phyloP scores from a whole-genome alignment of 2,113 vertebrate species.

The Caranx melampygus region DNA sequence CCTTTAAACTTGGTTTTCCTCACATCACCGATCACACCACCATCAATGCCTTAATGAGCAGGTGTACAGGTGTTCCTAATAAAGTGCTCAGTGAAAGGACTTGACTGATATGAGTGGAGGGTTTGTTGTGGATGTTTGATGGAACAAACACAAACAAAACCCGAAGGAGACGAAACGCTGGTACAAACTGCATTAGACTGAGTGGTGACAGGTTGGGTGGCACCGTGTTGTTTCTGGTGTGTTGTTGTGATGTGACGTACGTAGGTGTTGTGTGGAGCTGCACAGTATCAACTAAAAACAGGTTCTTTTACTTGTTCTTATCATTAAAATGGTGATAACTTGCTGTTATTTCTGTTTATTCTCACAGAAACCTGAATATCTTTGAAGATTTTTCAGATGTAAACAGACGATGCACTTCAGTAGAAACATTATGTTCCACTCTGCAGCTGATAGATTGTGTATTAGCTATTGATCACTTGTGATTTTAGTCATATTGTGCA shows the following conservation, averaged over 20 bases:
- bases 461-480: no score
- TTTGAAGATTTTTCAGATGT: not conserved
- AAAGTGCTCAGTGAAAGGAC: not conserved
- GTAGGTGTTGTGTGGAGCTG: not conserved
- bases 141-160: no score
- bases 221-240: not conserved
- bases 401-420: no score
- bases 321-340: not conserved
- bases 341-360: not conserved
- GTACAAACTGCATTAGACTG: not conserved
- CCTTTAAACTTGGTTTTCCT: not conserved
- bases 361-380: no score
- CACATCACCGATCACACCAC: no score
- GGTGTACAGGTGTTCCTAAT: not conserved
- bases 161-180: no score
- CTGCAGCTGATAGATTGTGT: not conserved
- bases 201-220: not conserved
- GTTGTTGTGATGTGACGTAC: not conserved
- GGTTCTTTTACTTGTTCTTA: not conserved
- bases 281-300: not conserved
- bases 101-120: not conserved
- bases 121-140: not conserved
- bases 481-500: not conserved
- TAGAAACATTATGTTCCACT: no score
- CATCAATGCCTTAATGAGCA: no score